Evolutionary conservation across 53 echinoderm and acorn worm genomes (phyloP).

Genomic region (Echinarachnius parma): DNA sequence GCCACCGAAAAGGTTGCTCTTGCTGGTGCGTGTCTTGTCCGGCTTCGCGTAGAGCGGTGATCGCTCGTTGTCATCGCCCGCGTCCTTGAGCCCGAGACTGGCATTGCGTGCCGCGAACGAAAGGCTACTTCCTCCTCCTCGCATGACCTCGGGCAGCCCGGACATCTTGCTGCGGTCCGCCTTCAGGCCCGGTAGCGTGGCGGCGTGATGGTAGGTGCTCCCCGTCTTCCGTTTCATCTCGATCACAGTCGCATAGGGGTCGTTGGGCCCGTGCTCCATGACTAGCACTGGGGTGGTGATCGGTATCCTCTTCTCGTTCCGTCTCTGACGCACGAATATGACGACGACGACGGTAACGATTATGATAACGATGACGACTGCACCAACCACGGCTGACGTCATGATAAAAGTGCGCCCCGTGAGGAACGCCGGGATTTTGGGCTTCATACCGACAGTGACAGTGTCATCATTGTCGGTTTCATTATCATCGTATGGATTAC

Average conservation of each 20-base stretch:
- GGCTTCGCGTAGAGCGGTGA: constrained; percentile 36
- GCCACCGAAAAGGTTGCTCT: not conserved
- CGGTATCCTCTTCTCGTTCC: constrained; percentile 7
- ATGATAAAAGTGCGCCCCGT: constrained; percentile 14
- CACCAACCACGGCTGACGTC: constrained; percentile 10
- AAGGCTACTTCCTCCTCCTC: constrained; percentile 23
- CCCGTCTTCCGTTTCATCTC: constrained; percentile 30
- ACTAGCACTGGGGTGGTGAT: constrained; percentile 13
- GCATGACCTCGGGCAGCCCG: constrained; percentile 14
- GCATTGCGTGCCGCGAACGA: constrained; percentile 22
- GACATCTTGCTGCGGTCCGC: constrained; percentile 13
- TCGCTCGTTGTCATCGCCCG: not conserved
- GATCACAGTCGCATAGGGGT: constrained; percentile 25
- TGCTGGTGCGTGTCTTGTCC: constrained; percentile 23
- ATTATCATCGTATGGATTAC: not conserved
- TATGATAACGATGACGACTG: not conserved
- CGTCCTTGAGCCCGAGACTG: not conserved
- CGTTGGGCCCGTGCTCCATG: constrained; percentile 16
- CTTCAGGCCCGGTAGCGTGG: constrained; percentile 25
- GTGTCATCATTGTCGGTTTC: not conserved
- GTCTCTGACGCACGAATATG: not conserved
- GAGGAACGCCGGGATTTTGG: constrained; percentile 26
- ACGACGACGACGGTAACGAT: constrained; percentile 18
- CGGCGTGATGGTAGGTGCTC: constrained; percentile 21
- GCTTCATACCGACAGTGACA: constrained; percentile 10